Percentiles rank a stretch among this genome's conserved stretches.
Conservation (phyloP, 2,113 vertebrate species). For the Corythornis cristatus region DNA sequence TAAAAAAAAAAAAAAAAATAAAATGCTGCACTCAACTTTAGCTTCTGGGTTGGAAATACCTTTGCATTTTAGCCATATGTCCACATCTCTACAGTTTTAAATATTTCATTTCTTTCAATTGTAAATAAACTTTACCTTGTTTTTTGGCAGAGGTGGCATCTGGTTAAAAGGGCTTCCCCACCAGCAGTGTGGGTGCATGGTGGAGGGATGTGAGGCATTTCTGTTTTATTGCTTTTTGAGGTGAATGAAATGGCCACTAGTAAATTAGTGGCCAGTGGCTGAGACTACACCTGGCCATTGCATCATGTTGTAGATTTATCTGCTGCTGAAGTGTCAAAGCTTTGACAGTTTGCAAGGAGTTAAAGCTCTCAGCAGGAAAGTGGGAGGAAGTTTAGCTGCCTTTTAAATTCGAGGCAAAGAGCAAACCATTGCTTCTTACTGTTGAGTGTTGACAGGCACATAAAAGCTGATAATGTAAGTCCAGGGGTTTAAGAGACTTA, state of each 20-base stretch:
- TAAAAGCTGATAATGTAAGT: slow-evolving; percentile 89
- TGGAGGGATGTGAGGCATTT: not conserved
- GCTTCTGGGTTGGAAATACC: not conserved
- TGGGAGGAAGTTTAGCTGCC: slow-evolving; percentile 75
- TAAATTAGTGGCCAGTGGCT: slow-evolving; percentile 19
- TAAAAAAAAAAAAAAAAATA: not conserved
- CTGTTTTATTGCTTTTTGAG: slow-evolving; percentile 24
- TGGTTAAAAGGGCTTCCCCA: not conserved
- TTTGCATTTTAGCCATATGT: not conserved
- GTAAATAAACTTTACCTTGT: not conserved
- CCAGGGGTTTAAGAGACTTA: slow-evolving; percentile 78
- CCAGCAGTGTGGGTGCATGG: not conserved
- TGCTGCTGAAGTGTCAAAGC: slow-evolving; percentile 69
- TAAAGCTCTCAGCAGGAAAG: slow-evolving; percentile 79
- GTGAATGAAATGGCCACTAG: slow-evolving; percentile 6
- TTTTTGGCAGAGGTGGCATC: not conserved
- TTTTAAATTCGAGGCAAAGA: slow-evolving; percentile 72
- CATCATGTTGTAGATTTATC: slow-evolving; percentile 49
- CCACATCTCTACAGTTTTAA: not conserved
- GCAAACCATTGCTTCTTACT: slow-evolving; percentile 71
- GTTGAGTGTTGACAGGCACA: slow-evolving; percentile 87
- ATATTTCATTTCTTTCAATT: not conserved
- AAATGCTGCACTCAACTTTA: not conserved
- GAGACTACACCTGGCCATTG: slow-evolving; percentile 27
- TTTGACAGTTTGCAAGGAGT: slow-evolving; percentile 77